A percentile compares a stretch with the other conserved stretches of the same genome.
These are phyloP conservation scores for Leptinotarsa lineolata DNA, from an alignment of 1,140 invertebrate species.

Conservation along the genomic window DNA sequence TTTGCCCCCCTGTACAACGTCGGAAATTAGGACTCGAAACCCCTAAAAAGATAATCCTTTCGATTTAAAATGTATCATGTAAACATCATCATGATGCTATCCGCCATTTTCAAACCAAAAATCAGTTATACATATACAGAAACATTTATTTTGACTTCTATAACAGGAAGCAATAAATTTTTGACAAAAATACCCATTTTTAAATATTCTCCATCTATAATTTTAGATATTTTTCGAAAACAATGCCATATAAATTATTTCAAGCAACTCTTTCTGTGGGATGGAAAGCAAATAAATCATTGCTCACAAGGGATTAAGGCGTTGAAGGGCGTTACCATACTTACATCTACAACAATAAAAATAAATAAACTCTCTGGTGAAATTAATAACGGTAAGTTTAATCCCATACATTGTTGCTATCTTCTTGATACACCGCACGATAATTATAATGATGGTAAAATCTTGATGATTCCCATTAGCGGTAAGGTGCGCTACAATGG, in stretches of 20 bases:
- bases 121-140: no score
- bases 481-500: not conserved
- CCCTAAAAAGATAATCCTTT: no score
- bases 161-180: no score
- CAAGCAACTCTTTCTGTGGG: not conserved
- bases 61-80: no score
- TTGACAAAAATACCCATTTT: no score
- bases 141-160: no score
- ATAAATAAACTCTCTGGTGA: not conserved
- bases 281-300: conserved; percentile 4
- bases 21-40: no score
- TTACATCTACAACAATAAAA: not conserved
- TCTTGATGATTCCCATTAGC: not conserved
- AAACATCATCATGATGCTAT: no score
- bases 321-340: not conserved
- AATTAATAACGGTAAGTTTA: not conserved
- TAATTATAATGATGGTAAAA: not conserved
- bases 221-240: no score
- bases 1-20: no score
- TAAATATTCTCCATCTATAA: no score
- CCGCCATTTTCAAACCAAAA: no score
- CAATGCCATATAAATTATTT: not conserved
- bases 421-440: not conserved
- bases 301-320: not conserved
- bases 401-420: not conserved